phyloP scores from a whole-genome alignment of 2,888 invertebrate species.

The Macrophya alboannulata region DNA sequence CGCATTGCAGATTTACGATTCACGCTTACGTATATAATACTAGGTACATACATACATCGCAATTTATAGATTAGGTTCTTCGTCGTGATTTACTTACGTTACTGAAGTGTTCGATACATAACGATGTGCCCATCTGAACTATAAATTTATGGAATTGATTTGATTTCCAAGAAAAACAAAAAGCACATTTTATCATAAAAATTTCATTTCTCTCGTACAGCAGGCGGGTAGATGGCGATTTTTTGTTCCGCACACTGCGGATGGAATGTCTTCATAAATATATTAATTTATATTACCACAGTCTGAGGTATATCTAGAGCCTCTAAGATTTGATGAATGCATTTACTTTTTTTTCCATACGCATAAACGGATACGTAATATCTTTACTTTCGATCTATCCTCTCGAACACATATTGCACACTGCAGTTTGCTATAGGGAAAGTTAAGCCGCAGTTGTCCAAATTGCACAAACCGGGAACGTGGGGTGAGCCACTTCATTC shows the following conservation, averaged over 20 bases:
- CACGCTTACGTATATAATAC: no score
- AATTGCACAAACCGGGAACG: background rate
- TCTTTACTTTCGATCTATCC: background rate
- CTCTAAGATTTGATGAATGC: background rate
- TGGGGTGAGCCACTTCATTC: slow-evolving; percentile 42
- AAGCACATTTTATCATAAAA: background rate
- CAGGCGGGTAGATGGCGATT: background rate
- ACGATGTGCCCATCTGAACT: background rate
- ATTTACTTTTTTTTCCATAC: background rate
- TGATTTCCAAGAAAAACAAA: no score
- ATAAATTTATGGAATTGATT: background rate
- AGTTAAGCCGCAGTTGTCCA: background rate
- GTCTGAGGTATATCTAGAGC: background rate
- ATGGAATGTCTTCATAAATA: background rate
- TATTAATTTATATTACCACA: background rate
- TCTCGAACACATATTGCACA: background rate
- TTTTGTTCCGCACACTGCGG: background rate
- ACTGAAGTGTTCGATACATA: background rate
- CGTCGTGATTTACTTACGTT: background rate
- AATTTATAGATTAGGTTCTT: slow-evolving; percentile 6
- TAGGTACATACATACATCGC: no score
- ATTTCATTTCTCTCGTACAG: background rate
- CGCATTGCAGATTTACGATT: background rate
- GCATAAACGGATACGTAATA: background rate
- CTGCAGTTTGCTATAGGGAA: background rate